Percentiles rank a stretch among this genome's conserved stretches.
These are phyloP conservation scores for Platyscapa corneri DNA, from an alignment of 1,140 invertebrate genomes.

Conservation along the genomic window DNA sequence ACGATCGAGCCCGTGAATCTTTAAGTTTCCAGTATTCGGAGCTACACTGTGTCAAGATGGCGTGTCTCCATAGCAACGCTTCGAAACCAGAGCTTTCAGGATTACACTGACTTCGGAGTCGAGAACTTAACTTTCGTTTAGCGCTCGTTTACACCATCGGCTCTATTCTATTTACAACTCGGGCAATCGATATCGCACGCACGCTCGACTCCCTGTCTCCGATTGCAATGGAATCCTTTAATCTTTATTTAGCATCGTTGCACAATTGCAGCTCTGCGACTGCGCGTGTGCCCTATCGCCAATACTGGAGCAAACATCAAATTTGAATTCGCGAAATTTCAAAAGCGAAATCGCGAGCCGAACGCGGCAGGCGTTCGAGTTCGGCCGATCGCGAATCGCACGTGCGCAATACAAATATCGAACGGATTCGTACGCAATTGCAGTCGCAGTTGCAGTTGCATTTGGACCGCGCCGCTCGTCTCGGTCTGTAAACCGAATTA, in stretches of 20 bases:
- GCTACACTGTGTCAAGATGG: constrained; percentile 66
- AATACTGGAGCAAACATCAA: neutral
- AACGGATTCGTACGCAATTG: no score
- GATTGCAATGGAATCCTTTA: neutral
- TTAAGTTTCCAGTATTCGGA: neutral
- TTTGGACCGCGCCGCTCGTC: no score
- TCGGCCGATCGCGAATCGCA: neutral
- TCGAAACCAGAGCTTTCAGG: constrained; percentile 46
- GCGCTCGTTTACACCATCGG: neutral
- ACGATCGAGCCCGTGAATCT: constrained; percentile 7
- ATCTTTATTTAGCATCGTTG: neutral
- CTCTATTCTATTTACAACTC: neutral
- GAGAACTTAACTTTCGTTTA: neutral
- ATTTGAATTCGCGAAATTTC: neutral
- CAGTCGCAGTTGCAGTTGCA: no score
- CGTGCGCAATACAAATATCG: no score
- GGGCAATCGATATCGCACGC: neutral
- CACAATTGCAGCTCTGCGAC: neutral
- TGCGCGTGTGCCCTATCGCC: neutral
- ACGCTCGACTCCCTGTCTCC: neutral
- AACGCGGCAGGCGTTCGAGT: no score
- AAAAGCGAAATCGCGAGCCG: neutral
- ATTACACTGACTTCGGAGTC: neutral
- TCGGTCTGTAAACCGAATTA: no score
- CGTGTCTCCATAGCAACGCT: constrained; percentile 65